Evolutionary conservation across 1,140 invertebrate species (phyloP), one percentile per base, ranked within the genome.

Genomic region (Maniola jurtina): DNA sequence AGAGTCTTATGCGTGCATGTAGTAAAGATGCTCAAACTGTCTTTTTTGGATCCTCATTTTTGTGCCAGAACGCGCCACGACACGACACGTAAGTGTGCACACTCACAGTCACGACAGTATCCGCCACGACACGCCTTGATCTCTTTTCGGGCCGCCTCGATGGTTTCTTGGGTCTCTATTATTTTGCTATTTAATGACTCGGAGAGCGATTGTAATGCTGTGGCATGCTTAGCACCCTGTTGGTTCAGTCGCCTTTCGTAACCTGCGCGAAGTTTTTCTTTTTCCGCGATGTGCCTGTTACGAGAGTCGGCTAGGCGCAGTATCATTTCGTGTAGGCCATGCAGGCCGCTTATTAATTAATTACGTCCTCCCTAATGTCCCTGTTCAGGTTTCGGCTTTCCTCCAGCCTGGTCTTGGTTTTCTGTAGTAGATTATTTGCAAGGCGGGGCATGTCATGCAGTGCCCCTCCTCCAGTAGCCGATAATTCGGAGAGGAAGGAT

Each of bases 231-330:
- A n/a, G n/a, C n/a, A n/a, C n/a, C n/a, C n/a, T n/a, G n/a, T n/a
- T n/a, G n/a, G n/a, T n/a, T n/a, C 13, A 45, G 9, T 0, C 42
- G 42, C 1, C 42, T 6, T 2, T 45, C 42, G 13, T 45, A 45
- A n/a, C 42, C 13, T 0, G 13, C 42, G 1, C 13, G 9, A 0
- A 2, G 5, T 13, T n/a, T 55, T 13, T 55, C 52, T 13, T 55
- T 55, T 0, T 55, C 52, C 2, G 52, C 52, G 11, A 55, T 55
- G 34, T 55, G 52, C 5, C 52, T 16, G 52, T 55, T 55, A 13
- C 52, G 16, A 5, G 52, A 55, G 34, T 55, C 52, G 3, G 52
- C 16, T 25, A 55, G 10, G 7, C 52, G 11, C 16, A 55, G 7
- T 2, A 55, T 34, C 52, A 55, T 55, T n/a, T 55, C 52, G 8